A percentile compares a stretch with the other conserved stretches of the same genome.
Evolutionary conservation across 2,797 vertebrate species (phyloP).

Genomic region (Masticophis lateralis): DNA sequence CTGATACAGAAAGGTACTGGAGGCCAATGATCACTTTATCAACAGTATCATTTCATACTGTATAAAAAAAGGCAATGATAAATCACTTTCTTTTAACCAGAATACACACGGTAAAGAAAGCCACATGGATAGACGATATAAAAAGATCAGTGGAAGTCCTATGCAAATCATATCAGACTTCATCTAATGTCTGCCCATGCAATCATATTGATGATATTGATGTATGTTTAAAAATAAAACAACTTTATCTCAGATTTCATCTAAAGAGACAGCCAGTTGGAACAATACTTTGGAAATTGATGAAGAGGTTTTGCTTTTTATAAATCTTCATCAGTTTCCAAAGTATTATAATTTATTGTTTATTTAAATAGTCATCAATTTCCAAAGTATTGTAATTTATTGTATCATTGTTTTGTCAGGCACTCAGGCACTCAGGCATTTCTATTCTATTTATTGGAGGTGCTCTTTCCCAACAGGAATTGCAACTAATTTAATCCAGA

Average conservation of each 20-base stretch:
- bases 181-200: not conserved
- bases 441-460: not conserved
- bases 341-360: too few species aligned
- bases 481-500: not conserved
- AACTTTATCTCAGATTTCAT: not conserved
- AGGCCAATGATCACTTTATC: not conserved
- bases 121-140: not conserved
- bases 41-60: not conserved
- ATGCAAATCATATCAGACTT: not conserved
- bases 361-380: not conserved
- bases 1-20: not conserved
- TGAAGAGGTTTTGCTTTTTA: not conserved
- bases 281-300: not conserved
- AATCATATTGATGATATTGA: too few species aligned
- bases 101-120: not conserved
- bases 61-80: not conserved
- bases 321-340: not conserved
- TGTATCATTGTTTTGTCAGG: not conserved
- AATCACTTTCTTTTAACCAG: not conserved
- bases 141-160: not conserved
- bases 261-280: not conserved
- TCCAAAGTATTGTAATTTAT: not conserved
- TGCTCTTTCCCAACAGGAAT: not conserved
- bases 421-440: not conserved
- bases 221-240: too few species aligned